Evolutionary conservation across 2,797 vertebrate species (phyloP), one percentile per base, ranked within the genome.

Genomic region (Aulostomus chinensis): DNA sequence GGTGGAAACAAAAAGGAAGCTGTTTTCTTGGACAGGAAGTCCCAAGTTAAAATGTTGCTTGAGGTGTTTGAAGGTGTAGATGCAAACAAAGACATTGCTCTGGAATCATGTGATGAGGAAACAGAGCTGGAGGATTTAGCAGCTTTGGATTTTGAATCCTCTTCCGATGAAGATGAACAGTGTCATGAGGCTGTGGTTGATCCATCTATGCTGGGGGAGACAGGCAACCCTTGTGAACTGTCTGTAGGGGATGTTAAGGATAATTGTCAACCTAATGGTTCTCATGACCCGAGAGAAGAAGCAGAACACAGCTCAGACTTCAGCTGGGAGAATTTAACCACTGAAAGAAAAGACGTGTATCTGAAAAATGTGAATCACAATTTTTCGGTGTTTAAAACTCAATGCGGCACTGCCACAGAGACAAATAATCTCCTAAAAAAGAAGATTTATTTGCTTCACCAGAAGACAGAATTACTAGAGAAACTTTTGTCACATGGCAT

Each of bases 361-460:
- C n/a, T 4, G 9, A 37, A 7, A 17, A 33, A 21, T 57, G 38
- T 4, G n/a, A 48, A 16, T 46, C 47, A 63, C 22, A 60, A 43
- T n/a, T 2, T 3, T 9, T 21, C 63, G 10, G 2, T 73, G 3
- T 37, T 57, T 2, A 58, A 61, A 20, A 40, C 80, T 0, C 69
- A 70, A 28, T 83, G 57, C 34, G 50, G 31, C 34, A 55, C 45
- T 0, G 37, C 78, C 8, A 47, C 43, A 1, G 79, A 84, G 5
- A 89, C 92, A 59, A 90, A 89, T 0, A 3, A 86, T 10, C 83
- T 93, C 40, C 84, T 96, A 1, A 85, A 77, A 0, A 69, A 83
- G 0, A 65, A 91, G 8, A 73, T 94, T 12, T 42, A 72, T n/a
- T 71, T 86, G 12, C 90, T 94, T n/a, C 88, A 91, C 58, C 79